Evolutionary conservation across 2,888 invertebrate species (phyloP).

Genomic region (Platycheirus rosarum): DNA sequence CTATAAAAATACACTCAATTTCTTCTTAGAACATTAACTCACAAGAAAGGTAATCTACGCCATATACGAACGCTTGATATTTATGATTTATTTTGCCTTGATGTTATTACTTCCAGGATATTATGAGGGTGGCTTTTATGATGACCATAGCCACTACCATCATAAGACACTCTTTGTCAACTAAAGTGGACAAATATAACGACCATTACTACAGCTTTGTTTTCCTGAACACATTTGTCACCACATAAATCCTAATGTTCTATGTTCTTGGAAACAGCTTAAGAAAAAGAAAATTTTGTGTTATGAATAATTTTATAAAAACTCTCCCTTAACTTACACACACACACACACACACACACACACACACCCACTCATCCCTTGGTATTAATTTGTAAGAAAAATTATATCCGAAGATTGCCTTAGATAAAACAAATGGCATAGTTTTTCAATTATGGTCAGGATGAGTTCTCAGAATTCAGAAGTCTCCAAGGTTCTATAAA

Average conservation of each 20-base stretch:
- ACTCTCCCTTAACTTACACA: not conserved
- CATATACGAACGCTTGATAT: no score
- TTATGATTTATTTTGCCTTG: not conserved
- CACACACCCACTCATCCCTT: no score
- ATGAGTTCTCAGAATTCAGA: not conserved
- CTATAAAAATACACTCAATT: no score
- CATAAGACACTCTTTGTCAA: constrained; percentile 34
- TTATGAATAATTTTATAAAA: constrained; percentile 6
- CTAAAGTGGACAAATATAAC: not conserved
- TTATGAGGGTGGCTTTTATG: constrained; percentile 35
- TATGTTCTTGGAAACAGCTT: not conserved
- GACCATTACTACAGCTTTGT: not conserved
- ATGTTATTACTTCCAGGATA: constrained; percentile 7
- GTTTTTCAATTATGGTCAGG: constrained; percentile 1
- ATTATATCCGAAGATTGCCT: not conserved
- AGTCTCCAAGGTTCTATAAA: not conserved
- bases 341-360: no score
- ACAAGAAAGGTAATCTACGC: no score
- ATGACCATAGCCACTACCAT: constrained; percentile 26
- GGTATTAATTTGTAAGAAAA: no score
- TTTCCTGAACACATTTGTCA: constrained; percentile 1
- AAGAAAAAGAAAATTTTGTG: not conserved
- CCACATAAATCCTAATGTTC: constrained; percentile 1
- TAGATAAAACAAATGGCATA: constrained; percentile 20
- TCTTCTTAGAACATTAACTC: no score